Evolutionary conservation across 2,888 invertebrate genomes (phyloP), one percentile per base, ranked within the genome.

Genomic region (Caenorhabditis uteleia): DNA sequence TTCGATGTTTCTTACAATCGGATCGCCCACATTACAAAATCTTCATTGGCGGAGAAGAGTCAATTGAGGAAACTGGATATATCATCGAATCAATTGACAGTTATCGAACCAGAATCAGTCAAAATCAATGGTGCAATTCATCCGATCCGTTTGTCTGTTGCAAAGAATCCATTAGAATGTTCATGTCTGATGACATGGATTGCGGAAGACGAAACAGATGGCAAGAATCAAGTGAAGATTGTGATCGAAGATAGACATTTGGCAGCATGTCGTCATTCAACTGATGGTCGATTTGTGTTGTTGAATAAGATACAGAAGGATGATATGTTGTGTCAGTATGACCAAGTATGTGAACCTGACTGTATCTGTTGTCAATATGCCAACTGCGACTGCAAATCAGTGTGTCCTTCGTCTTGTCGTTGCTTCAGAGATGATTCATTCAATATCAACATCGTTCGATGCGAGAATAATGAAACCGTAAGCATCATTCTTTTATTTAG

Each of bases 331-430:
- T 79, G 79, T 49, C 45, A 55, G 18, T 78, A 79, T 51, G 47
- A 65, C 7, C 58, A 72, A 31, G 91, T 91, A 82, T 93, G 92
- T 84, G 91, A 91, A 84, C 90, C 91, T 5, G 85, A 91, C 68
- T 93, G 92, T 83, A 90, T 91, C 82, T 93, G 92, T 83, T 93
- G 92, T 84, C 91, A 92, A 84, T 93, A 91, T 83, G 91, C 91
- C 81, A 91, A 91, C 31, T 93, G 92, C 84, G 92, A 93, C 85
- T 93, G 92, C 86, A 91, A 92, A 87, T 91, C 91, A 90, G 91
- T 90, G 47, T 93, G 92, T 82, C 92, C 92, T 23, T 88, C 87
- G 54, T 91, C 91, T 83, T 93, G 92, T 85, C 90, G 90, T 53
- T 93, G 92, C 85, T 92, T 91, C 85, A 91, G 91, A 83, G 92